Evolutionary conservation across 2,113 vertebrate genomes (phyloP), one percentile per base, ranked within the genome.

Genomic region (Leuciscus idus): DNA sequence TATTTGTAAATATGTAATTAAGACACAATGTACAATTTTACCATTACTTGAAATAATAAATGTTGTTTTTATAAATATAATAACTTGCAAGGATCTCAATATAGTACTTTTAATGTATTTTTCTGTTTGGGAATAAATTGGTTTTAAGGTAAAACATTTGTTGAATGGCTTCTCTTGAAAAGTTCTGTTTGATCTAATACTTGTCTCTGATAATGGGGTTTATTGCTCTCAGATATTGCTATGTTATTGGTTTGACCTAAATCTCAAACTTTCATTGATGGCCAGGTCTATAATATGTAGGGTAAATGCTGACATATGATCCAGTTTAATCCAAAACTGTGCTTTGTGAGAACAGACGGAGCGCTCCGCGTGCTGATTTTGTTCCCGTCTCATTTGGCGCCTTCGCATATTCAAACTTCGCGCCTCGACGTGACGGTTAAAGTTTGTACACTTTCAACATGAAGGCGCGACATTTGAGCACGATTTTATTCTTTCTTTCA

Each of bases 1-100:
- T 79, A 7, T 6, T 84, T 95, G 94, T 95, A 93, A 92, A 95
- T 95, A 95, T 94, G 92, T 92, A 43, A 76, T 52, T 87, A 82
- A 70, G 64, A 52, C 81, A n/a, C 91, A 93, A 92, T 92, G 90
- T 93, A 91, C 88, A 82, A 59, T 26, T 90, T 91, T 79, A 91
- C 84, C 77, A 23, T 87, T 92, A 92, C 89, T 94, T 95, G 92
- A 94, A 94, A 88, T 48, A 78, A 86, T 89, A 91, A 90, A 86
- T 75, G 8, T 28, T 0, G 4, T 81, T 78, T 43, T 43, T 43
- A 7, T 17, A 50, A 73, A 23, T 79, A 21, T 13, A 10, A 39
- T 80, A 3, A 28, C 48, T 9, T 43, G 1, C 4, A 10, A 10
- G 76, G 33, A 48, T 6, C 1, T 28, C 6, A 64, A 11, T 77